Conservation (phyloP, 2,113 vertebrate species). For the Aplodontia rufa region DNA sequence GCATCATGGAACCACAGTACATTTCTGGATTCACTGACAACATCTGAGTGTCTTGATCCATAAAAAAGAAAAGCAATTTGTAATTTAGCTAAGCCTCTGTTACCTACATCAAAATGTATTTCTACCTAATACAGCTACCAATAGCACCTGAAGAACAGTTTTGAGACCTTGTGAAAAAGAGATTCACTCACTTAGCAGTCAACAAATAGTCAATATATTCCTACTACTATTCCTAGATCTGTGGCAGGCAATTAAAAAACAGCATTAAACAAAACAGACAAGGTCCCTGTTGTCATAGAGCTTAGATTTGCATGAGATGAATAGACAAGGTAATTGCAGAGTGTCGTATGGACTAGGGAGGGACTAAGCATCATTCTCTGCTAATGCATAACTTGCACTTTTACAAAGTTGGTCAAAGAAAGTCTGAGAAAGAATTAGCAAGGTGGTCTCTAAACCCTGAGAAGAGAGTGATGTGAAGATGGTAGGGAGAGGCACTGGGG, state of each 20-base stretch:
- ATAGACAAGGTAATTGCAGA: not conserved
- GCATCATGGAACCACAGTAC: not conserved
- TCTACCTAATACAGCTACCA: not conserved
- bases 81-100: not conserved
- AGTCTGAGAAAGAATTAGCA: not conserved
- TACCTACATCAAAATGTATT: conserved; percentile 11
- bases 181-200: not conserved
- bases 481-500: not conserved
- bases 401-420: not conserved
- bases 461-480: not conserved
- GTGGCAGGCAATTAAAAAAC: not conserved
- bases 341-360: not conserved
- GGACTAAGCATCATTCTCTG: not conserved
- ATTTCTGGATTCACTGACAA: not conserved
- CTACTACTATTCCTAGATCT: conserved; percentile 13
- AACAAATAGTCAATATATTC: not conserved
- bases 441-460: not conserved
- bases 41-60: not conserved
- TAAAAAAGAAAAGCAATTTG: not conserved
- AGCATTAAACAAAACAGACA: not conserved
- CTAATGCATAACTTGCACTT: conserved; percentile 20
- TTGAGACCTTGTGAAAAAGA: conserved; percentile 17
- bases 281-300: too few species aligned
- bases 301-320: not conserved
- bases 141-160: not conserved